Percentiles rank a stretch among this genome's conserved stretches.
phyloP scores from a whole-genome alignment of 2,888 invertebrate species.

The Cephus pygmeus region DNA sequence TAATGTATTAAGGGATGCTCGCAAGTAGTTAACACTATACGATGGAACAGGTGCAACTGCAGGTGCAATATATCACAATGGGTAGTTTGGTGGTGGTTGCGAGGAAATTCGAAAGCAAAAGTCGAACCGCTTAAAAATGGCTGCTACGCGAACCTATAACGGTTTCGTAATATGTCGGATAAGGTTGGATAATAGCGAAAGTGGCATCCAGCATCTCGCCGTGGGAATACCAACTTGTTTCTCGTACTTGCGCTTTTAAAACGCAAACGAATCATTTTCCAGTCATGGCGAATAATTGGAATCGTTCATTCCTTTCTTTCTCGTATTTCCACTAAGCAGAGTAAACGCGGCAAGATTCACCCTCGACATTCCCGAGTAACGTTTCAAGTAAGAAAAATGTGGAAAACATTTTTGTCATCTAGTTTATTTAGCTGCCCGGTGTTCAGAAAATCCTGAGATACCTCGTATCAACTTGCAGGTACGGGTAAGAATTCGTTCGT shows the following conservation, averaged over 20 bases:
- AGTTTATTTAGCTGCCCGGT: neutral
- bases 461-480: neutral
- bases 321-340: neutral
- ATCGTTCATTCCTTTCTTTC: neutral
- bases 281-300: neutral
- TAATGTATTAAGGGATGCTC: neutral
- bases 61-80: slow-evolving; percentile 21
- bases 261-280: slow-evolving; percentile 17
- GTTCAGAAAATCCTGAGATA: neutral
- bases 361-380: neutral
- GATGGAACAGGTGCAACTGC: slow-evolving; percentile 3
- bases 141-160: slow-evolving; percentile 31
- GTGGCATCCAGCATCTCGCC: slow-evolving; percentile 46
- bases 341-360: neutral
- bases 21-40: neutral
- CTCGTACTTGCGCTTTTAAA: slow-evolving; percentile 6
- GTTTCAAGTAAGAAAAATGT: neutral
- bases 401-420: neutral
- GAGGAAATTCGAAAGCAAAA: slow-evolving; percentile 15
- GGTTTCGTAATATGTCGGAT: slow-evolving; percentile 41
- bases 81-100: neutral
- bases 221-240: slow-evolving; percentile 52
- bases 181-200: slow-evolving; percentile 50
- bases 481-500: neutral
- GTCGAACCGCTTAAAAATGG: slow-evolving; percentile 27